Percentiles rank a stretch among this genome's conserved stretches.
Evolutionary conservation across 2,113 vertebrate species (phyloP).

Genomic region (Ascaphus truei): DNA sequence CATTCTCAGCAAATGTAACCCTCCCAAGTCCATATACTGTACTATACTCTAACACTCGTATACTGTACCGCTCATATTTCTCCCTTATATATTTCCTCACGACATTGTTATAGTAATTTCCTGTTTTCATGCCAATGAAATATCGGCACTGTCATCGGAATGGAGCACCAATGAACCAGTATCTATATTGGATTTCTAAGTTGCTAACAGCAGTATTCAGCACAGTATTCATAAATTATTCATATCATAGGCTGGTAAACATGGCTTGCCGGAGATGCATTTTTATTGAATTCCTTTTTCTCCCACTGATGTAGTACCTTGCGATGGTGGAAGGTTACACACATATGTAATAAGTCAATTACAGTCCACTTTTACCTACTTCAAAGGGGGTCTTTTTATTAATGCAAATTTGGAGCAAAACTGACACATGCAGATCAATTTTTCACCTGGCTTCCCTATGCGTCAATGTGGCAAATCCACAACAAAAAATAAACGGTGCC

Average conservation of each 20-base stretch:
- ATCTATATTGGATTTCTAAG: slow-evolving; percentile 21
- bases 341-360: too few relatives aligned
- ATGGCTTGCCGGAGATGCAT: background rate
- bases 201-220: background rate
- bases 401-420: too few relatives aligned
- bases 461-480: too few relatives aligned
- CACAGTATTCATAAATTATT: slow-evolving; percentile 13
- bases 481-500: too few relatives aligned
- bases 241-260: slow-evolving; percentile 4
- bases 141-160: slow-evolving; percentile 11
- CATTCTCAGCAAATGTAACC: background rate
- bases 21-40: background rate
- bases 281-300: background rate
- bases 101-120: slow-evolving; percentile 21
- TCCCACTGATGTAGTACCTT: background rate
- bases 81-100: background rate
- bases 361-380: too few relatives aligned
- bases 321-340: too few relatives aligned
- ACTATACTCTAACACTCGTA: background rate
- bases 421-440: too few relatives aligned
- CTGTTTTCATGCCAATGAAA: slow-evolving; percentile 17
- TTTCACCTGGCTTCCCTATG: too few relatives aligned
- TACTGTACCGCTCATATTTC: background rate
- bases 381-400: too few relatives aligned
- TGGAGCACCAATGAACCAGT: slow-evolving; percentile 4